These are phyloP conservation scores for Eilema sororculum DNA, from an alignment of 2,888 invertebrate species.

Conservation along the genomic window DNA sequence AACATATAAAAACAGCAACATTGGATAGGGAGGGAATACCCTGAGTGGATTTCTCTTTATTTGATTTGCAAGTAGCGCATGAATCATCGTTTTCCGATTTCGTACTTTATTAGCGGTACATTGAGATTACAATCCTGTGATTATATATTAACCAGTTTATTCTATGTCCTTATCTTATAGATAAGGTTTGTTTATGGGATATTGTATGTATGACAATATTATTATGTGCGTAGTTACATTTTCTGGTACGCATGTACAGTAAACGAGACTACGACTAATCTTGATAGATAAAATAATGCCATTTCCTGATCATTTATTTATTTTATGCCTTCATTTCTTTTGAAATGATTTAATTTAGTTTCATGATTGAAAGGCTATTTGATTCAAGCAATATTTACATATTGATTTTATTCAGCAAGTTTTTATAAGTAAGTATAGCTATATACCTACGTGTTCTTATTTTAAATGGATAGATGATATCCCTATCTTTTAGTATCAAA, in stretches of 20 bases:
- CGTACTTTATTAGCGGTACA: conserved; percentile 29
- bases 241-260: background rate
- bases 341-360: too few relatives aligned
- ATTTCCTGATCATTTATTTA: too few relatives aligned
- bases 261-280: background rate
- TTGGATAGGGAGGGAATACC: conserved; percentile 72
- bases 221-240: conserved; percentile 27
- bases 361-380: too few relatives aligned
- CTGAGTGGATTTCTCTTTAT: conserved; percentile 71
- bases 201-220: conserved; percentile 26
- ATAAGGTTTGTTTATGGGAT: conserved; percentile 36
- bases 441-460: too few relatives aligned
- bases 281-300: conserved; percentile 1
- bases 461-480: too few relatives aligned
- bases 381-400: too few relatives aligned
- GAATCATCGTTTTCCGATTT: conserved; percentile 31
- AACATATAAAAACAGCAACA: conserved; percentile 56
- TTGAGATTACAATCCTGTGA: conserved; percentile 38
- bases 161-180: conserved; percentile 27
- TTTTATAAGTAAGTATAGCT: too few relatives aligned
- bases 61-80: conserved; percentile 69
- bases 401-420: too few relatives aligned
- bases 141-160: background rate
- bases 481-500: too few relatives aligned
- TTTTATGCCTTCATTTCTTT: background rate